Evolutionary conservation across 2,888 invertebrate species (phyloP), one percentile per base, ranked within the genome.

Genomic region (Lithophane socia): DNA sequence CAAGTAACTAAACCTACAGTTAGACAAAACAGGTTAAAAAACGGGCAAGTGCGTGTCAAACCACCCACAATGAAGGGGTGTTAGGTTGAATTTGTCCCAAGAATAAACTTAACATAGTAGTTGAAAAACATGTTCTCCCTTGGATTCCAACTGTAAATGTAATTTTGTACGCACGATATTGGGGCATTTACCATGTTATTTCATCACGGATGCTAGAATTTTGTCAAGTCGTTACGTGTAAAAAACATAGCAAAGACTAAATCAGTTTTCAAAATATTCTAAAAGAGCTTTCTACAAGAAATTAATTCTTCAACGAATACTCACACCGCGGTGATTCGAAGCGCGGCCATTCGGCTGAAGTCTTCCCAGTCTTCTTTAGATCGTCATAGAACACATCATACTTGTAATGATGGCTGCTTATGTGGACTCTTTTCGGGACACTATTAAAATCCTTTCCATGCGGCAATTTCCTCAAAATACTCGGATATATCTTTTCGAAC

Each of bases 341-440:
- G 29, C 13, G 58, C 7, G 21, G 2, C 9, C 8, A 9, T 1
- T 21, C 0, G 12, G 37, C 44, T 0, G 1, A 2, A 0, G 12
- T 4, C 52, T 74, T 79, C 3, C 21, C 3, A 44, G 12, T 10
- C n/a, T 47, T 66, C 21, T 79, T 86, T 1, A 65, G 49, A 10
- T 87, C 85, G 37, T 83, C 74, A 58, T 90, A 85, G 66, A 88
- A 88, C 3, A 91, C 79, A n/a, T 92, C 91, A 49, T 91, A 92
- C 68, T 90, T 91, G 21, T 89, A 90, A 60, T 88, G 90, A 9
- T 90, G 88, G 10, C 90, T 87, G 37, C 86, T 89, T 8, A 92
- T 90, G 52, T 85, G 87, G 0, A 92, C 83, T 52, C 89, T 87
- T 24, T 91, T 89, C 0, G 91, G 90, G 3, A 69, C 47, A 52